Base-by-base conservation (phyloP, 1,140 invertebrate genomes). In the Brachionus asplanchnoidis region DNA sequence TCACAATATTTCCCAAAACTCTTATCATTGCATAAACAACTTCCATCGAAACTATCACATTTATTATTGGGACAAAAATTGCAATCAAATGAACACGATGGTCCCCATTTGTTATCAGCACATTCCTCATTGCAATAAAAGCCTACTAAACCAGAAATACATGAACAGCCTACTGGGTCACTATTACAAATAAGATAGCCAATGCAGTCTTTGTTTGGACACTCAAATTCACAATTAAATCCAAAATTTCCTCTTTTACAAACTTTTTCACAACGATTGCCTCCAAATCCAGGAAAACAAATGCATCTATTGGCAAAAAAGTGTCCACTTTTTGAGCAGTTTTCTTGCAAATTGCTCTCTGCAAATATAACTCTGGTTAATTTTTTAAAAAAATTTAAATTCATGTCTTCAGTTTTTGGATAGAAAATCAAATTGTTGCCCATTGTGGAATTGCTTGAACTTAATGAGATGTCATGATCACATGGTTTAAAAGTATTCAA, bases 301-400 rank as follows among this genome's bases (percentile, higher is more conserved):
- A 77, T 6, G 26, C 73, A 77, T n/a, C 12, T 9, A 1, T 50
- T 17, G 4, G 12, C 42, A 36, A 23, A 50, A 26, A 50, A 77
- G 26, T 50, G 26, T 0, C 73, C 73, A 26, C 28, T 50, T 11
- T 77, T 50, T 50, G 17, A 26, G 28, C 73, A 77, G 0, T 11
- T 50, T 12, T 20, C 28, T 36, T 28, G 0, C 0, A 11, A 1
- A 26, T 77, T 12, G 44, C 14, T 32, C 20, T 50, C 44, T 36
- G 12, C 5, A 17, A 26, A 77, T 20, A 77, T 50, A 20, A 77
- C 73, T 50, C 73, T 11, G 8, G 42, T 77, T 28, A 77, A 77
- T 26, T 50, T 77, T 77, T 77, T 77, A 23, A 77, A 77, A 50
- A 77, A 77, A 50, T 77, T 77, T 50, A 77, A 53, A 50, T 77